Percentiles rank a stretch among this genome's conserved stretches.
These are phyloP conservation scores for Hecatera dysodea DNA, from an alignment of 2,888 invertebrate genomes.

Conservation along the genomic window DNA sequence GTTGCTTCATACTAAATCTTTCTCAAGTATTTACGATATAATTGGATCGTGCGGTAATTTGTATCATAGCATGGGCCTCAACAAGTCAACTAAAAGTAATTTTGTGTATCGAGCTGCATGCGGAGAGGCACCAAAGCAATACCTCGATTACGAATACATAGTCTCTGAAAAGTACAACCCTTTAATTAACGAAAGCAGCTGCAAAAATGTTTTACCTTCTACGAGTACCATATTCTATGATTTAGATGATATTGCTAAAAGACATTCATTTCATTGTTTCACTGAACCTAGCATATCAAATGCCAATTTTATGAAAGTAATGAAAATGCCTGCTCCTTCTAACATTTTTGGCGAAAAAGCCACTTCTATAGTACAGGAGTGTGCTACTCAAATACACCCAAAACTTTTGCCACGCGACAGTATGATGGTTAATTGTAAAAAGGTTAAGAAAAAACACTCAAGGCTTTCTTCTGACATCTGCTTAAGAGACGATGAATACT, in stretches of 20 bases:
- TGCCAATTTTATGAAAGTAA: constrained; percentile 69
- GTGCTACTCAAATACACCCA: constrained; percentile 77
- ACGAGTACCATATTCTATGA: constrained; percentile 85
- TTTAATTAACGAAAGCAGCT: constrained; percentile 72
- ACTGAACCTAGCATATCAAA: constrained; percentile 71
- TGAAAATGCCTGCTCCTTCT: constrained; percentile 60
- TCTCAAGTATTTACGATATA: constrained; percentile 76
- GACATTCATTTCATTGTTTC: constrained; percentile 80
- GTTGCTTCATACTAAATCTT: constrained; percentile 72
- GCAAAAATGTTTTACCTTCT: constrained; percentile 73
- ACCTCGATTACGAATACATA: constrained; percentile 27
- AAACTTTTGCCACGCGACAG: constrained; percentile 71
- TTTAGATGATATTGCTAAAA: constrained; percentile 81
- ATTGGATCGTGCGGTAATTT: constrained; percentile 70
- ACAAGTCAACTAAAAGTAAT: constrained; percentile 48
- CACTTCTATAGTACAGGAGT: constrained; percentile 80
- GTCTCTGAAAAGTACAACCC: constrained; percentile 75
- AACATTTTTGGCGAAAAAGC: constrained; percentile 71
- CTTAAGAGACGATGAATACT: constrained; percentile 73
- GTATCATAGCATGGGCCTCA: constrained; percentile 57
- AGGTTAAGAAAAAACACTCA: constrained; percentile 68
- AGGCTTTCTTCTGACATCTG: constrained; percentile 80
- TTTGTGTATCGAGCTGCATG: constrained; percentile 52
- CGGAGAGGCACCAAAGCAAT: constrained; percentile 56
- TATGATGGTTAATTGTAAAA: constrained; percentile 70